Conservation (phyloP, 2,888 invertebrate genomes). For the Acronicta leporina region DNA sequence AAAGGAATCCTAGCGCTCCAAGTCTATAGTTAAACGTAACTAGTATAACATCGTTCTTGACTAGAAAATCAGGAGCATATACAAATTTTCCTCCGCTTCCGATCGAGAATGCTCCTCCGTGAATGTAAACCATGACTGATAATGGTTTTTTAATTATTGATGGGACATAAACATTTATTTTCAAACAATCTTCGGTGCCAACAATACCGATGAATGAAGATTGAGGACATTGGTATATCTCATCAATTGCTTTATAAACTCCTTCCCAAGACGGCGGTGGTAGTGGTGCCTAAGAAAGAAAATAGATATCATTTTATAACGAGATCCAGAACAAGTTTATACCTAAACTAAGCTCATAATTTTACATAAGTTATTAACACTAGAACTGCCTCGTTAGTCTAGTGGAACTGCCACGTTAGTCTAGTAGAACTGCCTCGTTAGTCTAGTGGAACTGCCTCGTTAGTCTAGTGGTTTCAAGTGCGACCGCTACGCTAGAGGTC, state of each 20-base stretch:
- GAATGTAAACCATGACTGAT: slow-evolving; percentile 83
- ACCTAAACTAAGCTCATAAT: not conserved
- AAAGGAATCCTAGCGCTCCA: slow-evolving; percentile 79
- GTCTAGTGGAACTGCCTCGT: no score
- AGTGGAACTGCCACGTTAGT: no score
- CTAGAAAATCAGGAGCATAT: slow-evolving; percentile 78
- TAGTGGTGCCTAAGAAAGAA: slow-evolving; percentile 72
- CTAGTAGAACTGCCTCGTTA: no score
- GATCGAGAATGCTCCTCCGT: slow-evolving; percentile 80
- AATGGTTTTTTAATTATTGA: slow-evolving; percentile 61
- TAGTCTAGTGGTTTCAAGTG: no score
- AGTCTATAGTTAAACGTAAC: slow-evolving; percentile 84
- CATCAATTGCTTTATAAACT: slow-evolving; percentile 75
- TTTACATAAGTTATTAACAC: no score
- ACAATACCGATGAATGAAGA: slow-evolving; percentile 59
- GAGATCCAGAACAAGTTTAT: no score
- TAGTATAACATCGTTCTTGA: slow-evolving; percentile 76
- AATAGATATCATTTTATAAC: not conserved
- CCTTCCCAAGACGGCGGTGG: slow-evolving; percentile 82
- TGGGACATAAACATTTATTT: slow-evolving; percentile 80
- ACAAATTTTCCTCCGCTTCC: slow-evolving; percentile 80
- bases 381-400: no score
- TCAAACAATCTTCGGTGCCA: slow-evolving; percentile 80
- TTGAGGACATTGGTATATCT: slow-evolving; percentile 76
- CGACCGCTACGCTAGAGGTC: no score